Base-by-base conservation (phyloP, 2,113 vertebrate genomes). In the Gyps fulvus region DNA sequence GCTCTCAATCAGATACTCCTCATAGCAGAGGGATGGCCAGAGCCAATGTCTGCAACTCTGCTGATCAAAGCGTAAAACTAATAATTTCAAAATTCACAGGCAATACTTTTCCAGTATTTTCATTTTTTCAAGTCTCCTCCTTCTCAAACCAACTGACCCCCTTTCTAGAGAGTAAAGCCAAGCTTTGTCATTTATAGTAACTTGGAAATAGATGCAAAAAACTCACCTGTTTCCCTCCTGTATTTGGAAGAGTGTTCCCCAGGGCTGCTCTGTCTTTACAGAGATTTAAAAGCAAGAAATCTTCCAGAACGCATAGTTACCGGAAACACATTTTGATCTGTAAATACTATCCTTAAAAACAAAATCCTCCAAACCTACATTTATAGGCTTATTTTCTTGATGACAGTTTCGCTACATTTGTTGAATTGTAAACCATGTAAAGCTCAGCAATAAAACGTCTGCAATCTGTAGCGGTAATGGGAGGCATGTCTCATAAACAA, bases 401-500 rank as follows among this genome's bases (percentile, higher is more conserved):
- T 98, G 98, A 98, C 98, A 98, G 98, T 97, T 98, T 98, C 87
- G 94, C 98, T 98, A 88, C 98, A 97, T 98, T 98, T 98, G 97
- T 97, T 98, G 97, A 96, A 98, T 97, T 98, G 98, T 98, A 98
- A 98, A 98, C 95, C 98, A 97, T 95, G 97, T 97, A 98, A 98
- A 98, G 96, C 97, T 98, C 97, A 96, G 97, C 98, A 98, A 98
- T 98, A 98, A 98, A 98, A 98, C 94, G 98, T 97, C 98, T 98
- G 96, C 97, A 98, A 98, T 98, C 98, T 98, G 98, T 98, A 97
- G 97, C 98, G 62, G 98, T 98, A 98, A 98, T 98, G 98, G 98
- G 97, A 98, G 97, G 96, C 96, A 97, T 93, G 97, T 98, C 98
- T 98, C 98, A 98, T 98, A 98, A 98, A 98, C 98, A 98, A 98